Evolutionary conservation across 2,113 vertebrate species (phyloP).

Genomic region (Trematocara unimaculatum): DNA sequence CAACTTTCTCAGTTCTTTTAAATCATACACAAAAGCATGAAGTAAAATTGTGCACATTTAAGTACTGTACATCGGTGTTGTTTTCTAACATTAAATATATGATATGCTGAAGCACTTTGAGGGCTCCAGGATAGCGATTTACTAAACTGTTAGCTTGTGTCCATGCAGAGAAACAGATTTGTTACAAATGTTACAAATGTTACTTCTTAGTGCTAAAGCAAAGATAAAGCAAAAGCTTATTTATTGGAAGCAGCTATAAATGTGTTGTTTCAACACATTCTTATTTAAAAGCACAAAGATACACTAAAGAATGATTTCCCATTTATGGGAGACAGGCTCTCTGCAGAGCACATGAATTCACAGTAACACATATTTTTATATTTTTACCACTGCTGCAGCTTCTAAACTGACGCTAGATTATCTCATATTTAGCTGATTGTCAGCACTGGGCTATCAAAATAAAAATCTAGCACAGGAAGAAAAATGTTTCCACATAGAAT

Average conservation of each 20-base stretch:
- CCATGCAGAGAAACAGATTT: neutral
- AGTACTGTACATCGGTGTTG: neutral
- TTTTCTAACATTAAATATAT: neutral
- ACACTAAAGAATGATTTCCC: accelerated
- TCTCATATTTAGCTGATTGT: neutral
- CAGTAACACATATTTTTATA: neutral
- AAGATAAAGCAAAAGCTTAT: accelerated
- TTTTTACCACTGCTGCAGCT: neutral
- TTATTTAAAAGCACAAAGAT: neutral
- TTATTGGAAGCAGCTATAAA: neutral
- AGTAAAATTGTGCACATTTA: neutral
- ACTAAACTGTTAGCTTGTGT: accelerated
- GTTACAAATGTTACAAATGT: neutral
- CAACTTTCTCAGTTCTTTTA: neutral
- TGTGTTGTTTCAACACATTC: accelerated
- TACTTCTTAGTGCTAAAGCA: neutral
- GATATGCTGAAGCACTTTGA: neutral
- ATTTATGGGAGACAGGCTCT: neutral
- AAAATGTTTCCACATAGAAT: neutral
- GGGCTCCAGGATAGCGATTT: neutral
- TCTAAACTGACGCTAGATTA: neutral
- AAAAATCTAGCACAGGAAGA: neutral
- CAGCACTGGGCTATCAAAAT: neutral
- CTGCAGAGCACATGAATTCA: neutral
- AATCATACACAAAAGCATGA: neutral